Evolutionary conservation across 2,888 invertebrate genomes (phyloP), one percentile per base, ranked within the genome.

Genomic region (Aporophyla lueneburgensis): DNA sequence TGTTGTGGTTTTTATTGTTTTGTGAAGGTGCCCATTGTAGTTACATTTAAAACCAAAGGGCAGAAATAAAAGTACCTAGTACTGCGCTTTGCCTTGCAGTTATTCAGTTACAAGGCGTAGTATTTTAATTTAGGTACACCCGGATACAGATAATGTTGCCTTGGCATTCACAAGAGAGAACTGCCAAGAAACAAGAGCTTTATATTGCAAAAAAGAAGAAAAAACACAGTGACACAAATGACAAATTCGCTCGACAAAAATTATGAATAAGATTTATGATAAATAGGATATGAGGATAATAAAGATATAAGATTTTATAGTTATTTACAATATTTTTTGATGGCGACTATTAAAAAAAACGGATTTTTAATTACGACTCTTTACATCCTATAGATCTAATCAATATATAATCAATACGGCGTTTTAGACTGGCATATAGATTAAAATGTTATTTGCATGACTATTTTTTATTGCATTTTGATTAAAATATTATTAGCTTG

Each of bases 111-210:
- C 65, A 71, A 67, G 56, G 43, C 53, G 56, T 16, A 33, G 59
- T 74, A 71, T 73, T 68, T 65, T 78, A 74, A 78, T 78, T 78
- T 85, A 78, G 67, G 76, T 84, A 66, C 58, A 89, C 90, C 90
- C 88, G 89, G 89, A 89, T 80, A 78, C 78, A 62, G 63, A 78
- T 71, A 70, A 68, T 62, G 53, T 77, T 76, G 66, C 88, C 90
- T 87, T 89, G 89, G 84, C 87, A 89, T 89, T 89, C 78, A 71
- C 62, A 71, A 76, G 78, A 83, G 71, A 81, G 66, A 82, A 78
- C 71, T 85, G 80, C 80, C 66, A 73, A 74, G 77, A 51, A 73
- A 65, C 81, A 79, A 78, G 58, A 77, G 46, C 59, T 56, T 66
- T 76, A 74, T 78, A 74, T 61, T 59, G 24, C 49, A 12, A 61